Base-by-base conservation (phyloP, 2,113 vertebrate species). In the Indicator indicator region DNA sequence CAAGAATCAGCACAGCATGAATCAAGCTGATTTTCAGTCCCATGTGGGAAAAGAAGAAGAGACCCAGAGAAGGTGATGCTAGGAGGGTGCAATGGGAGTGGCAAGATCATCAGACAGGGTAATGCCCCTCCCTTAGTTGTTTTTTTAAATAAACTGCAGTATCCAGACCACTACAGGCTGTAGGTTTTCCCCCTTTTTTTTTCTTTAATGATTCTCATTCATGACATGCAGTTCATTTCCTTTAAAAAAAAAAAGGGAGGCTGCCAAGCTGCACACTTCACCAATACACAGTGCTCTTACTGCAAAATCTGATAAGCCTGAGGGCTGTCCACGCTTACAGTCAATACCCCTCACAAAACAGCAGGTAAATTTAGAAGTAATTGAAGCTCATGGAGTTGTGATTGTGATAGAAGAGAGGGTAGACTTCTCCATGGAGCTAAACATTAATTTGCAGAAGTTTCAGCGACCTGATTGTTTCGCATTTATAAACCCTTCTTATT, bases 141-240 rank as follows among this genome's bases (percentile, higher is more conserved):
- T 46, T 70, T 70, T 46, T 55, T 40, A 33, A 70, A 59, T 20
- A 70, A 83, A 64, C 6, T 4, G 4, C 30, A 56, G 24, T 5
- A 60, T 26, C 33, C 69, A 90, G 28, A 93, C 5, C 30, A 54
- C 14, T 28, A 4, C 5, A 9, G 26, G 50, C 9, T 20, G 12
- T 5, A 52, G 20, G 5, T 0, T 9, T 59, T 2, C 3, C 6
- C 17, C 4, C 3, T 2, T 6, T 13, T 36, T 28, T 52, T 60
- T 63, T 63, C 30, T 42, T 3, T 1, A 11, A 9, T 15, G 12
- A 40, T 88, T 75, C 40, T 89, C 32, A 20, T 13, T 70, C n/a
- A 26, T 46, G 36, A 33, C 14, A 19, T 5, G 3, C 14, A 60
- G 7, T 9, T 63, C 0, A 5, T 40, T 86, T 70, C 20, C 9